Base-by-base conservation (phyloP, 2,888 invertebrate genomes). In the Trichopria drosophilae region DNA sequence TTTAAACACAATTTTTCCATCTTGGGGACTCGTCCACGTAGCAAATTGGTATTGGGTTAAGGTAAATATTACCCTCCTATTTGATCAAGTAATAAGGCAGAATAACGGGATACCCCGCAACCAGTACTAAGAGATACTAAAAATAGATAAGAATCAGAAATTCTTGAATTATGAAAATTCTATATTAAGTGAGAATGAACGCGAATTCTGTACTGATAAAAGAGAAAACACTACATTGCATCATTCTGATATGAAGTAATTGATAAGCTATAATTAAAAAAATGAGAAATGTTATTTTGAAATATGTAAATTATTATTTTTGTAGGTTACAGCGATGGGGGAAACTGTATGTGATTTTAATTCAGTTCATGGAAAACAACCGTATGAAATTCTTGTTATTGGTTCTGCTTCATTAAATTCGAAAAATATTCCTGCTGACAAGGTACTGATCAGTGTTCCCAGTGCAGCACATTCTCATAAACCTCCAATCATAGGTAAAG, bases 401-500 rank as follows among this genome's bases (percentile, higher is more conserved):
- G 88, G 83, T 7, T 76, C 72, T 63, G 65, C 76, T 48, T 57
- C 61, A 22, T 36, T 52, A 15, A 77, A 78, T 1, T 59, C 69
- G 32, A 57, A 77, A 6, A 55, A 67, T 34, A 62, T 81, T 58
- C 73, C 79, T 3, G 72, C 80, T 55, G 75, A 80, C 4, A 82
- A 83, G 68, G 66, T 92, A 34, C 71, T 96, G 45, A 76, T 90
- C 13, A 93, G 93, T 73, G 80, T 93, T 16, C 96, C 97, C 0
- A 94, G 94, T 77, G 87, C 90, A 12, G 80, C 96, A 51, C 96
- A 97, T 77, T 97, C 97, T 0, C 93, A 95, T 72, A 98, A 98
- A 76, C 96, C 96, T 29, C 94, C 95, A 1, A 76, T 97, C 45
- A 67, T 81, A 61, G 85, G 88, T 83, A 79, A 78, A 32, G 9